Conservation (phyloP, 2,797 vertebrate species). For the Cygnus olor region DNA sequence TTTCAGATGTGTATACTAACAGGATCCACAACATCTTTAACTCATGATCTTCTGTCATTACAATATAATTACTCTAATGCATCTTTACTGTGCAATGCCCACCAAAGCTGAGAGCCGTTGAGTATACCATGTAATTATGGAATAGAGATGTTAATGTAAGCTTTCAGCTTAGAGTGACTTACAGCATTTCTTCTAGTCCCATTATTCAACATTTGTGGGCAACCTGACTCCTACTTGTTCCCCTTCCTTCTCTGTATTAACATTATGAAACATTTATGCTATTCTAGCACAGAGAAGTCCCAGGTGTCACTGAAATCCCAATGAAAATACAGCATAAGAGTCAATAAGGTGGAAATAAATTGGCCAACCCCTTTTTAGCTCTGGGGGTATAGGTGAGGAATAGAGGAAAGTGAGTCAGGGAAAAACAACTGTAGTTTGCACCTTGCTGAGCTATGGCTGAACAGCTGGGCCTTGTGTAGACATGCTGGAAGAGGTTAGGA, state of each 20-base stretch:
- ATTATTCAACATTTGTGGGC: not conserved
- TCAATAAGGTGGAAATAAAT: not conserved
- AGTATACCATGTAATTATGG: not conserved
- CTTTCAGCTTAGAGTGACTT: not conserved
- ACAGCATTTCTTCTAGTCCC: not conserved
- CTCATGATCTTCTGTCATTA: conserved; percentile 73
- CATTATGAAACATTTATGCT: not conserved
- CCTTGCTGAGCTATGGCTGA: not conserved
- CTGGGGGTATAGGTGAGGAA: not conserved
- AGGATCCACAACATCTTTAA: conserved; percentile 54
- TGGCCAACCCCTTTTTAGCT: not conserved
- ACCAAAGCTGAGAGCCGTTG: not conserved
- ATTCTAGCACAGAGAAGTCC: not conserved
- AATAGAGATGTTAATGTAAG: conserved; percentile 40
- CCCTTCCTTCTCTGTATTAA: not conserved
- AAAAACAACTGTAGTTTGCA: not conserved
- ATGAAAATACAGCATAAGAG: not conserved
- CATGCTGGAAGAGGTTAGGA: not conserved
- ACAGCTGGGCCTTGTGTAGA: not conserved
- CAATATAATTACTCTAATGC: conserved; percentile 67
- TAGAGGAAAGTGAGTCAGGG: not conserved
- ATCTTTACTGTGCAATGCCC: conserved; percentile 27
- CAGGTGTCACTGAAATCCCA: not conserved
- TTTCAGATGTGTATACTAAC: conserved; percentile 53
- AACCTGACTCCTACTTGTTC: not conserved